Conservation (phyloP, 1,140 invertebrate genomes). For the Apis laboriosa region DNA sequence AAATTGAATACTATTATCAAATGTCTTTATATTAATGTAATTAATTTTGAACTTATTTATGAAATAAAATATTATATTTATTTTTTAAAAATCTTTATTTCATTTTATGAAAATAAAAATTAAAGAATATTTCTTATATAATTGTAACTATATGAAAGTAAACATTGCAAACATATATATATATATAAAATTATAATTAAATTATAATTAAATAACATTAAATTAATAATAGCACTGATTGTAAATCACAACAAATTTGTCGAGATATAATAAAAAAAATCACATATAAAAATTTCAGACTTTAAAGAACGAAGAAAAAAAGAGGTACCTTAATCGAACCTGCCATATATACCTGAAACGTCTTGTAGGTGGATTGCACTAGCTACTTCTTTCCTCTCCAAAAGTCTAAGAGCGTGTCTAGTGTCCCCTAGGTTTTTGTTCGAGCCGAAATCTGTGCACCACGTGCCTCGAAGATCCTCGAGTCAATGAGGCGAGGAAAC, state of each 20-base stretch:
- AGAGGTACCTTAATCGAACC: constrained; percentile 3
- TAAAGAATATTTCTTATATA: too few species aligned
- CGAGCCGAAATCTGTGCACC: constrained; percentile 38
- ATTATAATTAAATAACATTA: background rate
- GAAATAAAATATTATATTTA: too few species aligned
- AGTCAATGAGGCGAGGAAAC: constrained; percentile 39
- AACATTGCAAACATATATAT: too few species aligned
- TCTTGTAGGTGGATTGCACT: constrained; percentile 19
- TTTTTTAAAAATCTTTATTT: too few species aligned
- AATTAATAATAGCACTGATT: background rate
- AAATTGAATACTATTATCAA: too few species aligned
- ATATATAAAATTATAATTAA: too few species aligned
- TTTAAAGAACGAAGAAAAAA: background rate
- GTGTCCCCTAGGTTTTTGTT: constrained; percentile 39
- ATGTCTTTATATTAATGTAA: too few species aligned
- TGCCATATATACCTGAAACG: background rate
- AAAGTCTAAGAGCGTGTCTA: background rate
- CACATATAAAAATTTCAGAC: background rate
- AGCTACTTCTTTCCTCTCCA: background rate
- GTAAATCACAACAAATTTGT: background rate
- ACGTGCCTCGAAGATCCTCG: constrained; percentile 45
- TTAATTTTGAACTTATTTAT: too few species aligned
- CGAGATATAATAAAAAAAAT: background rate
- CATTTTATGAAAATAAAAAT: too few species aligned
- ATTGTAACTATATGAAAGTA: too few species aligned